phyloP scores from a whole-genome alignment of 1,140 invertebrate genomes.

The Hylaeus anthracinus region DNA sequence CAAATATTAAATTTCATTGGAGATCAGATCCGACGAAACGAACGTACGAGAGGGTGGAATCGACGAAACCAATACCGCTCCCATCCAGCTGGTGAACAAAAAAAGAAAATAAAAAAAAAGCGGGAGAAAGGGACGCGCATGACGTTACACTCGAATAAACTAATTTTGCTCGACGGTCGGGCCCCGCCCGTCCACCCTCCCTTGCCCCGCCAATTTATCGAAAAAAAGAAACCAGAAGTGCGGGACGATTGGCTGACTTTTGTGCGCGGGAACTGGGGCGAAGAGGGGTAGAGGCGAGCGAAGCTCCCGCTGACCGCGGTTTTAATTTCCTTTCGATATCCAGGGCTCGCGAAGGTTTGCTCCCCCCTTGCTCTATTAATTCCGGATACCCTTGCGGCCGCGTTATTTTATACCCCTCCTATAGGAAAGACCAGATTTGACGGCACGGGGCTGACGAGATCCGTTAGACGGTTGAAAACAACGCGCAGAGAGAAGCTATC shows the following conservation, averaged over 20 bases:
- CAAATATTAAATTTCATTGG: conserved; percentile 46
- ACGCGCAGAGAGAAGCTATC: background rate
- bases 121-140: conserved; percentile 12
- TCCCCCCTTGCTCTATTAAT: conserved; percentile 41
- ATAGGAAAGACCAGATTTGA: conserved; percentile 4
- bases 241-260: conserved; percentile 42
- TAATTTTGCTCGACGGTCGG: conserved; percentile 48
- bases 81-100: conserved; percentile 1
- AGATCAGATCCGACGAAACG: background rate
- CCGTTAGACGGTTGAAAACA: background rate
- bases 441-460: background rate
- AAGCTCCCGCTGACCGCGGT: conserved; percentile 35
- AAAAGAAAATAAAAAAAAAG: background rate
- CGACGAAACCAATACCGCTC: conserved; percentile 41
- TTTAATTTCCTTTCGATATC: conserved; percentile 65
- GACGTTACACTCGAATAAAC: conserved; percentile 59
- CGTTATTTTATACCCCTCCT: conserved; percentile 40
- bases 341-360: conserved; percentile 37
- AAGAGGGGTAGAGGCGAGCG: background rate
- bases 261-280: background rate
- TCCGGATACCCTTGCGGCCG: conserved; percentile 35
- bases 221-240: conserved; percentile 45
- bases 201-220: conserved; percentile 45
- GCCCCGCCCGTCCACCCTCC: background rate
- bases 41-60: background rate